Evolutionary conservation across 2,113 vertebrate species (phyloP), one percentile per base, ranked within the genome.

Genomic region (Leptobrachium ailaonicum): DNA sequence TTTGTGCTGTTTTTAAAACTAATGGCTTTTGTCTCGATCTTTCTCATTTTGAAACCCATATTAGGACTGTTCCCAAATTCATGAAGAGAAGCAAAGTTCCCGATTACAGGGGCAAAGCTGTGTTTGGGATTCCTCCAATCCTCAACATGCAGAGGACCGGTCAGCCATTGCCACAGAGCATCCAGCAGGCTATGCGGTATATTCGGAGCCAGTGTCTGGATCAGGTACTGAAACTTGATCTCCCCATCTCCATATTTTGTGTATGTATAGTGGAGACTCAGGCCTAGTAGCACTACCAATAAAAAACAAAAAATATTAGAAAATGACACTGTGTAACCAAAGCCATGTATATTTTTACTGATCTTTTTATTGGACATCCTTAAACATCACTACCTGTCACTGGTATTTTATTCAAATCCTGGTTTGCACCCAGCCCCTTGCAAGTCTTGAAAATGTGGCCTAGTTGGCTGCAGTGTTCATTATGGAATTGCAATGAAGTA

Each of bases 171-270:
- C 95, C 94, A 0, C 95, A 96, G 87, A 93, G 95, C 90, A 96
- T 96, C 82, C 95, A 96, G 86, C 95, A 96, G 83, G 95, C 95
- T 2, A 95, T 96, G 95, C 92, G 94, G 71, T 95, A 95, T 84
- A 68, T 96, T 20, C 94, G 94, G 8, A 92, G 94, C 76, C 94
- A 90, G 79, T 96, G 95, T 86, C 88, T 95, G 32, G 95, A 94
- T 84, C 95, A 96, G 94, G 95, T 96, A 83, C 6, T 70, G 56
- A 2, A 2, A 41, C 40, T 69, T 10, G 20, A 32, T 32, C 20
- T 32, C 20, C 20, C 20, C 20, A 32, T 32, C 20, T 32, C 20
- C 20, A 32, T 32, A 32, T 32, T 32, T 32, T 32, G 20, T 32
- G 20, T 32, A 32, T 32, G 20, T 32, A 32, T 32, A 32, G 20